Conservation (phyloP, 2,888 invertebrate species). For the Mythimna loreyi region DNA sequence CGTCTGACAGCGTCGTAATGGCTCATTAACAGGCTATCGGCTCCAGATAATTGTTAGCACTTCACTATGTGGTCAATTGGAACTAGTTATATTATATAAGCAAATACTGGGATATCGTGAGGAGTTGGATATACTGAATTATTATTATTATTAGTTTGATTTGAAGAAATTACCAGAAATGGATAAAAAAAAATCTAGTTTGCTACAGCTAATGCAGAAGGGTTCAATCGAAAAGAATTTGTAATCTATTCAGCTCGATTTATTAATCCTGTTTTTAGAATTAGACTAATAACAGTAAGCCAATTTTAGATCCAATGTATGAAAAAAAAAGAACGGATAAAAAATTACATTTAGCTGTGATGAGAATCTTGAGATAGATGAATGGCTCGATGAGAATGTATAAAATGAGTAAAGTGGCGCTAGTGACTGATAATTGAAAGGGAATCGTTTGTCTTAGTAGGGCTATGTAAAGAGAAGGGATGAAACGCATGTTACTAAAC, state of each 20-base stretch:
- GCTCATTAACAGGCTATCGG: conserved; percentile 53
- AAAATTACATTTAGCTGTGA: too few species aligned
- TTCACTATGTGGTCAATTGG: conserved; percentile 28
- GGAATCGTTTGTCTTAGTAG: too few species aligned
- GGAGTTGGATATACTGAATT: conserved; percentile 6
- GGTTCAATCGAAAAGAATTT: background rate
- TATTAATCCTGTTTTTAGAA: background rate
- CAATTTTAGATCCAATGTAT: too few species aligned
- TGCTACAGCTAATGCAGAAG: background rate
- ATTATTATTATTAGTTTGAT: too few species aligned
- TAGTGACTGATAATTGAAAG: background rate
- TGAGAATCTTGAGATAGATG: too few species aligned
- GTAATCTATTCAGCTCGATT: background rate
- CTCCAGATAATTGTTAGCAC: conserved; percentile 47
- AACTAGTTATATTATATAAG: conserved; percentile 41
- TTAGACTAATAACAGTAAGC: background rate
- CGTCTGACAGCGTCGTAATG: conserved; percentile 45
- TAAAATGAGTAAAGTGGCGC: background rate
- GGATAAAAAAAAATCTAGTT: background rate
- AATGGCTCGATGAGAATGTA: too few species aligned
- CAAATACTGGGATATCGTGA: conserved; percentile 21
- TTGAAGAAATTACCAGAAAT: background rate
- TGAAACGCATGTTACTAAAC: too few species aligned
- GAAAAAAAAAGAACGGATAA: too few species aligned
- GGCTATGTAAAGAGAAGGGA: too few species aligned